Percentiles rank a stretch among this genome's conserved stretches.
phyloP scores from a whole-genome alignment of 2,888 invertebrate species.

The Abrostola tripartita region DNA sequence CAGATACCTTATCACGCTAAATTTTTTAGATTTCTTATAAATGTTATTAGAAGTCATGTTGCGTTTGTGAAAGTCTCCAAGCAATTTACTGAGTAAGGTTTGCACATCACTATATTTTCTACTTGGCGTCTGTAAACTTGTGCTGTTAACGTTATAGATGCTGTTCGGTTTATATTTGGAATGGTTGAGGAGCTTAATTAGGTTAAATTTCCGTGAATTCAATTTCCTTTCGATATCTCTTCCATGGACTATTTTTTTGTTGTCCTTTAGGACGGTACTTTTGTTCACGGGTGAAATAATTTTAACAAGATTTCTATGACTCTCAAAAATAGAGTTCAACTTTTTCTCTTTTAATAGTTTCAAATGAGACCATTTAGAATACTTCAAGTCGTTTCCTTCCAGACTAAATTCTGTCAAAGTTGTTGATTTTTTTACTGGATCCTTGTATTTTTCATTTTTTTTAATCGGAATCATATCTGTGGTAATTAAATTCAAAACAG shows the following conservation, averaged over 20 bases:
- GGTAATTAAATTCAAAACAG: conserved; percentile 24
- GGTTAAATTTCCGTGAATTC: conserved; percentile 50
- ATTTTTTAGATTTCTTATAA: conserved; percentile 52
- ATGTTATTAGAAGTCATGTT: conserved; percentile 20
- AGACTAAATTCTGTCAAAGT: conserved; percentile 11
- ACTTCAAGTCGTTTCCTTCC: conserved; percentile 50
- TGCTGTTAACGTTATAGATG: conserved; percentile 11
- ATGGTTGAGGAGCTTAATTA: conserved; percentile 51
- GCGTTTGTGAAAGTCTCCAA: conserved; percentile 50
- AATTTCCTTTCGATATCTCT: conserved; percentile 47
- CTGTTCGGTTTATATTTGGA: conserved; percentile 35
- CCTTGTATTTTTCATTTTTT: conserved; percentile 15
- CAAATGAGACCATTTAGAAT: conserved; percentile 52
- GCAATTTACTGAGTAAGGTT: conserved; percentile 45
- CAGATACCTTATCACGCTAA: conserved; percentile 65
- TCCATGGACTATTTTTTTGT: conserved; percentile 23
- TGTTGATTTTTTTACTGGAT: neutral
- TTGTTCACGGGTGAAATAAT: conserved; percentile 16
- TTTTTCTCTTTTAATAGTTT: conserved; percentile 45
- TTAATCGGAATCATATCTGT: neutral
- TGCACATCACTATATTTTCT: conserved; percentile 48
- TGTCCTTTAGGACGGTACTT: neutral
- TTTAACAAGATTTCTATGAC: conserved; percentile 25
- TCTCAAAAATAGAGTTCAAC: conserved; percentile 2
- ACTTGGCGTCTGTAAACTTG: conserved; percentile 13